Percentiles rank a stretch among this genome's conserved stretches.
These are phyloP conservation scores for Polydrusus tereticollis DNA, from an alignment of 2,888 invertebrate species.

Conservation along the genomic window DNA sequence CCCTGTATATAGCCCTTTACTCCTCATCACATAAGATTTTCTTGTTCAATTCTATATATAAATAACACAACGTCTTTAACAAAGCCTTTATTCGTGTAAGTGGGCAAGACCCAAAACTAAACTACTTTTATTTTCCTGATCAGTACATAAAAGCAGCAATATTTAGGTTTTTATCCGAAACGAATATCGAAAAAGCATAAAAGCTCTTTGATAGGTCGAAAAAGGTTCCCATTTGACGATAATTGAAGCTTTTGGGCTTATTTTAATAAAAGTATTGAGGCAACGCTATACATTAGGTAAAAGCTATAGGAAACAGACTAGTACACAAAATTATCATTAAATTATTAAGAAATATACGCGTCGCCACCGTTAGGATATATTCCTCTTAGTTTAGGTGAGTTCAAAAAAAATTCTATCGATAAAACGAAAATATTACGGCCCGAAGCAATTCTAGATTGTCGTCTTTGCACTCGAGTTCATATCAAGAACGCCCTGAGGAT, in stretches of 20 bases:
- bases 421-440: not conserved
- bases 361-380: not conserved
- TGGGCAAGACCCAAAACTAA: not conserved
- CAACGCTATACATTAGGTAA: too few species aligned
- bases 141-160: not conserved
- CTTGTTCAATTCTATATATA: too few species aligned
- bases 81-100: too few species aligned
- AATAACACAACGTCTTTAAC: too few species aligned
- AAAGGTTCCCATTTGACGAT: not conserved
- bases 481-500: not conserved
- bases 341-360: too few species aligned
- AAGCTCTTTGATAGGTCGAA: not conserved
- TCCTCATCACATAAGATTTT: too few species aligned
- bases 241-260: not conserved
- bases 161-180: not conserved
- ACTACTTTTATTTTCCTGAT: not conserved
- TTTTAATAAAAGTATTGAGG: not conserved
- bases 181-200: not conserved
- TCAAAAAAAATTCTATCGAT: not conserved
- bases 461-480: not conserved
- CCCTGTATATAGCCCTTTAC: too few species aligned
- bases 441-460: not conserved
- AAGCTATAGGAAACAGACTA: too few species aligned
- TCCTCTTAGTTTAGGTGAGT: not conserved
- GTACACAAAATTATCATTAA: too few species aligned